These are phyloP conservation scores for Premnoplex brunnescens DNA, from an alignment of 2,797 vertebrate species.

Conservation along the genomic window DNA sequence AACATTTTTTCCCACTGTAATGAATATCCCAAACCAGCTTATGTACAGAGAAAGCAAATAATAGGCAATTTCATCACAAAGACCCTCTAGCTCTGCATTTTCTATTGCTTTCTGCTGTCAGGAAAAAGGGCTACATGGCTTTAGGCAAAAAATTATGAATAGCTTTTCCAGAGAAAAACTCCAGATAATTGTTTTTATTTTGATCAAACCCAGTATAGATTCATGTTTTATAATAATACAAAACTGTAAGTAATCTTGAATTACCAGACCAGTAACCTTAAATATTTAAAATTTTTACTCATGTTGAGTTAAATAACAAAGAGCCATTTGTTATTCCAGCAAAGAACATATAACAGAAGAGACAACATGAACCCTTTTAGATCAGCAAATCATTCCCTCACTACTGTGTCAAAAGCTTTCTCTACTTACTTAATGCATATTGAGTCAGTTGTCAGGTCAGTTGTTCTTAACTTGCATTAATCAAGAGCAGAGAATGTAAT, in stretches of 20 bases:
- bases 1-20: not conserved
- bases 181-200: not conserved
- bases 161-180: not conserved
- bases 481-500: not conserved
- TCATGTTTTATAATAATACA: not conserved
- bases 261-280: not conserved
- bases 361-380: not conserved
- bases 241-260: not conserved
- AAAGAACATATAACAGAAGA: not conserved
- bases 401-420: not conserved
- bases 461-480: not conserved
- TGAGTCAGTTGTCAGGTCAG: not conserved
- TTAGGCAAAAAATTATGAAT: not conserved
- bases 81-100: not conserved
- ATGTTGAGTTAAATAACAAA: not conserved
- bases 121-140: not conserved
- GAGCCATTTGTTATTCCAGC: not conserved
- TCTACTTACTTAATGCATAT: not conserved
- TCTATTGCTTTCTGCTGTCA: not conserved
- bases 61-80: not conserved
- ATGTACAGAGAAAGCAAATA: not conserved
- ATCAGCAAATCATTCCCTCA: not conserved
- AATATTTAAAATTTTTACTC: not conserved
- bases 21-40: not conserved
- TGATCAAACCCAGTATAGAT: not conserved